Evolutionary conservation across 53 echinoderm and acorn worm species (phyloP).

Genomic region (Holothuria scabra): DNA sequence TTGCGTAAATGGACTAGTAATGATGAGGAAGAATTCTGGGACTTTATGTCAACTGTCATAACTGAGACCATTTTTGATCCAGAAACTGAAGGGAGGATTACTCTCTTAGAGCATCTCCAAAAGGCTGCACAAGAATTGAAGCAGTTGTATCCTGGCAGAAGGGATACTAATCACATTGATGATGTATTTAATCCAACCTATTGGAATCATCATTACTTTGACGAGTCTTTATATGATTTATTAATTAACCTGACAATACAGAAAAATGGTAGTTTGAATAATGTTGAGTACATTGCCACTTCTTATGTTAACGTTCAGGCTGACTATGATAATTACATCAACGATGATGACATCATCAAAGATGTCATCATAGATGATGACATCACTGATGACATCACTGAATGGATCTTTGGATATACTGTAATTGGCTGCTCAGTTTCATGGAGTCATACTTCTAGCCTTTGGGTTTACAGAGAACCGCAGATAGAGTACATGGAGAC

Average conservation of each 20-base stretch:
- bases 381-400: no score
- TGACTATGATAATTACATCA: background rate
- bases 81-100: background rate
- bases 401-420: background rate
- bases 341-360: background rate
- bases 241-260: conserved; percentile 2
- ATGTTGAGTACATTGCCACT: background rate
- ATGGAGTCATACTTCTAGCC: conserved; percentile 9
- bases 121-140: no score
- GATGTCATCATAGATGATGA: no score
- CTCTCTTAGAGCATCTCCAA: no score
- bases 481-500: background rate
- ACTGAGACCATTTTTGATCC: background rate
- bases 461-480: conserved; percentile 16
- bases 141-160: background rate
- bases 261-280: conserved; percentile 1
- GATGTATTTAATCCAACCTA: background rate
- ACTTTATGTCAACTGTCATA: background rate
- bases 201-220: background rate
- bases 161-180: background rate
- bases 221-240: conserved; percentile 24
- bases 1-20: no score
- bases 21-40: background rate
- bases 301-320: background rate
- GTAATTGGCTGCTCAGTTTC: background rate